Evolutionary conservation across 30 jellyfish, hydroid and myxozoan species (phyloP).

Genomic region (Hydractinia echinata): DNA sequence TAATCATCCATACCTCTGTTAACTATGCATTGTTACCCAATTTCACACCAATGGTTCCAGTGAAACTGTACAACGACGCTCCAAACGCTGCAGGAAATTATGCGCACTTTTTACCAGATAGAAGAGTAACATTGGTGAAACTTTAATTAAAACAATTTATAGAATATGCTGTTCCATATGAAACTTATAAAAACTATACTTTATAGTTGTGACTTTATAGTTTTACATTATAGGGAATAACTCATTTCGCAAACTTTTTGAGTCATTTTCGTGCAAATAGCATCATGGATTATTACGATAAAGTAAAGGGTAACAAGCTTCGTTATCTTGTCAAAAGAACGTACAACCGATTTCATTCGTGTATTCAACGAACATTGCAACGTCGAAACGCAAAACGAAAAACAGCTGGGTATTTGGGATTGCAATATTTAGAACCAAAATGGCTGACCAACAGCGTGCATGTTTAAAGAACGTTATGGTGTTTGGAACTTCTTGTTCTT

Average conservation of each 20-base stretch:
- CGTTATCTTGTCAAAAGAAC: neutral
- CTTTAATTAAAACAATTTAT: neutral
- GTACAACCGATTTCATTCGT: neutral
- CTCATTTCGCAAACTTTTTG: neutral
- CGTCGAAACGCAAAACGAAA: constrained; percentile 19
- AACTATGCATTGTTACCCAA: constrained; percentile 59
- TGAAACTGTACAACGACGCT: constrained; percentile 56
- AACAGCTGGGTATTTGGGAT: constrained; percentile 56
- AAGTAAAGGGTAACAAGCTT: neutral
- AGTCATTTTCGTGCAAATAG: constrained; percentile 21
- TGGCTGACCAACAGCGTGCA: constrained; percentile 92
- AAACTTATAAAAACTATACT: neutral
- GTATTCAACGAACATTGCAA: constrained; percentile 13
- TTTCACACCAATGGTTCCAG: constrained; percentile 66
- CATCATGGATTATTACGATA: constrained; percentile 10
- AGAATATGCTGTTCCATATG: neutral
- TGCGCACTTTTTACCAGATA: constrained; percentile 43
- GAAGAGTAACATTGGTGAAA: constrained; percentile 46
- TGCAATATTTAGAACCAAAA: constrained; percentile 70
- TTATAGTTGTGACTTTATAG: neutral
- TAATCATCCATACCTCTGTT: constrained; percentile 63
- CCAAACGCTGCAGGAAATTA: constrained; percentile 30
- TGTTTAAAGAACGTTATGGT: constrained; percentile 23
- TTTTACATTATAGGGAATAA: constrained; percentile 9
- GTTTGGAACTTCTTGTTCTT: too few relatives aligned